Evolutionary conservation across 1,140 invertebrate genomes (phyloP), one percentile per base, ranked within the genome.

Genomic region (Mylabris phalerata): DNA sequence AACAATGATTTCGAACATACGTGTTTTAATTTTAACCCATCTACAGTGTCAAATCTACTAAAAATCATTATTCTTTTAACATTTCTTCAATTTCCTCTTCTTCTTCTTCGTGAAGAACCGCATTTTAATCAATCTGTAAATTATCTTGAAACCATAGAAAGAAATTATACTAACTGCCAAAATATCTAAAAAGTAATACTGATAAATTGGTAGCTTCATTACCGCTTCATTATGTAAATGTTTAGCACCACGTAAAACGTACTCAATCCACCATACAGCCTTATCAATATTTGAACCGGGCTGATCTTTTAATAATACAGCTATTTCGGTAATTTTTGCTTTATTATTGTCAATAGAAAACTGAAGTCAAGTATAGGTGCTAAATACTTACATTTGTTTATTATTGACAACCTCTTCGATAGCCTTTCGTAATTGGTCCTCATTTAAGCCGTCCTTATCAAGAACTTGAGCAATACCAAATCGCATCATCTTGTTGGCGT

Each of bases 181-280:
- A 13, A 78, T 62, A 60, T 79, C 75, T 1, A 77, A 48, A 48
- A 75, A 62, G 32, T 69, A 69, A 60, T 73, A 73, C 40, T 75
- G 70, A 62, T 73, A 77, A 62, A 71, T 74, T 19, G 70, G 62
- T 4, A 73, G 54, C 27, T 71, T 60, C 7, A 45, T 7, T 9
- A 59, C 66, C 39, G 0, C 32, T 32, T 32, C 32, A 7, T 32
- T 32, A 7, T 65, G 66, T 26, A 80, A 63, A 66, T 78, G 74
- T 25, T 67, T 55, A 3, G 73, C 73, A 6, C 77, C 78, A 24
- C 77, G 66, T 19, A 81, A 66, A 4, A 81, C 73, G 64, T 78
- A 80, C 60, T 82, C 80, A 2, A 71, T 76, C 79, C 79, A 81
- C 69, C 71, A 80, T 10, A 75, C 66, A 0, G 74, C 70, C 27